Base-by-base conservation (phyloP, 2,888 invertebrate species). In the Parnassius smintheus region DNA sequence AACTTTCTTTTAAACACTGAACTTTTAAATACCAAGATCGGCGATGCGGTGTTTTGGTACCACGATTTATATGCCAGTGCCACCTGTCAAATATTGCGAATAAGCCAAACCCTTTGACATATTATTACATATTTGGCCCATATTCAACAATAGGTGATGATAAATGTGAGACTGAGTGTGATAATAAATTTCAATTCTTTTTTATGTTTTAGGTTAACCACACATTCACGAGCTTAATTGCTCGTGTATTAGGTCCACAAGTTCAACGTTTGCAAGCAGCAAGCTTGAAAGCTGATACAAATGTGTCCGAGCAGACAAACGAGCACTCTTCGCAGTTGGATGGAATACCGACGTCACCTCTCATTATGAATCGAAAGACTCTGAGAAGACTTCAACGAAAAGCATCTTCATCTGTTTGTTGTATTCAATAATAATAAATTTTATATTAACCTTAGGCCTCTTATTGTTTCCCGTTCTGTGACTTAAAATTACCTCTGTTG, bases 141-240 rank as follows among this genome's bases (percentile, higher is more conserved):
- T 35, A 35, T 35, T 7, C 35, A 35, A 1, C 35, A 35, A 35
- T 35, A 35, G 4, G 7, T 18, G 18, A 18, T 18, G 18, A 18
- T 18, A 18, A 18, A 35, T 7, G 35, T 35, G 35, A 7, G 35
- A 35, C 35, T 35, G 35, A 35, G 7, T 35, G 35, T 35, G 4
- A 35, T 35, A 35, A 35, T 35, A 35, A 35, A 35, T 35, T 35
- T 35, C 7, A 35, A 0, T 35, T 35, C 7, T 4, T 35, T 35
- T 49, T 9, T 9, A 41, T 58, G 70, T 83, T 88, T 65, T 80
- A 95, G 95, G 93, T 95, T 1, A 93, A 93, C 70, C 79, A 89
- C 10, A 89, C 93, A 49, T 94, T 97, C 76, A 94, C 95, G 67
- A 94, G 93, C 73, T 82, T 97, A 55, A 94, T 96, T 10, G 81